phyloP scores from a whole-genome alignment of 2,888 invertebrate genomes.

The Dione juno region DNA sequence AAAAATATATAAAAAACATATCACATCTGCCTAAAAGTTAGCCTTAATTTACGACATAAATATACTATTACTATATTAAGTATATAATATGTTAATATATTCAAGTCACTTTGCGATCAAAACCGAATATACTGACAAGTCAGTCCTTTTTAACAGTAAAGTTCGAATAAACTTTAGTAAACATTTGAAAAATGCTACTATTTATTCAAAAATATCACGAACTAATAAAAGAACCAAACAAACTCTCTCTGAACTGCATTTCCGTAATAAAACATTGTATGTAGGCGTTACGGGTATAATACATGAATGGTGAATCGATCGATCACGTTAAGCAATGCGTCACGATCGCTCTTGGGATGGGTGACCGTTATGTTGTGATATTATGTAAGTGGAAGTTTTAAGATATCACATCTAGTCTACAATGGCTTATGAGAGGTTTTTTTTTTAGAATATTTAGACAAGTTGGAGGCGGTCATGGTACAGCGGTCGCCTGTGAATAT shows the following conservation, averaged over 20 bases:
- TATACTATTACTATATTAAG: too few species aligned
- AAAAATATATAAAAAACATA: too few species aligned
- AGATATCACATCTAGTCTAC: conserved; percentile 11
- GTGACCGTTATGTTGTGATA: conserved; percentile 23
- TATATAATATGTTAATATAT: too few species aligned
- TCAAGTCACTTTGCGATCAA: too few species aligned
- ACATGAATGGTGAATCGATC: conserved; percentile 33
- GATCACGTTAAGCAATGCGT: conserved; percentile 34
- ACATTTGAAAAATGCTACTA: neutral
- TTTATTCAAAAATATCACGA: conserved; percentile 11
- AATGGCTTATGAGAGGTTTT: conserved; percentile 15
- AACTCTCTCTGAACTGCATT: conserved; percentile 18
- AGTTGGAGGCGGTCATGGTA: too few species aligned
- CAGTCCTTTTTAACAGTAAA: too few species aligned
- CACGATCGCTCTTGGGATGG: conserved; percentile 28
- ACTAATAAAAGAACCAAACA: conserved; percentile 13
- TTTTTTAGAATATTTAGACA: neutral
- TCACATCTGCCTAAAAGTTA: too few species aligned
- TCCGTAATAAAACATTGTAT: conserved; percentile 30
- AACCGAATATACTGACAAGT: too few species aligned
- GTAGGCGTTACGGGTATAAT: conserved; percentile 44
- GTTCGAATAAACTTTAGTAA: neutral
- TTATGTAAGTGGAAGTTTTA: conserved; percentile 26
- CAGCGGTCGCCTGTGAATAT: too few species aligned
- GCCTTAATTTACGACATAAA: too few species aligned